Evolutionary conservation across 2,113 vertebrate genomes (phyloP).

Genomic region (rabbit (Oryctolagus cuniculus)): DNA sequence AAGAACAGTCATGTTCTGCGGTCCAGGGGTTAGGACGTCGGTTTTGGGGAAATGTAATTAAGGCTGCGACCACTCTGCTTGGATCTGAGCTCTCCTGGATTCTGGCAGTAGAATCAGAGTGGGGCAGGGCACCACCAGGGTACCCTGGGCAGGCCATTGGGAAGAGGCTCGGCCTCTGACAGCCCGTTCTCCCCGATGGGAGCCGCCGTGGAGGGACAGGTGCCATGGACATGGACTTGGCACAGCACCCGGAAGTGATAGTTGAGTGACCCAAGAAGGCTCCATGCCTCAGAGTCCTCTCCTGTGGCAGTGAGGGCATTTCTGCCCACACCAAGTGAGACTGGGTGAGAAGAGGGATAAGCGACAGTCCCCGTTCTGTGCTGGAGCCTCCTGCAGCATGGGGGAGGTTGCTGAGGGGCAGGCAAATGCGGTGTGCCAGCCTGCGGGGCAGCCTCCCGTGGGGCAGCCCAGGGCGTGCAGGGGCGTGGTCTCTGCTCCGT

Average conservation of each 20-base stretch:
- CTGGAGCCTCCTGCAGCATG: rapidly evolving
- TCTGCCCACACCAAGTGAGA: background rate
- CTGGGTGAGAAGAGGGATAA: rapidly evolving
- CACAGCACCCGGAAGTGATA: rapidly evolving
- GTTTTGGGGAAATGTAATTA: rapidly evolving
- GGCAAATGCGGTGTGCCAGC: rapidly evolving
- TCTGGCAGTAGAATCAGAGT: background rate
- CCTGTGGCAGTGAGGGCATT: background rate
- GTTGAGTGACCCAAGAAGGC: background rate
- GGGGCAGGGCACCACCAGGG: background rate
- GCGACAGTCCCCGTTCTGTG: rapidly evolving
- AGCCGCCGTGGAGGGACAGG: too few species aligned
- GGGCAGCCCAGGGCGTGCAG: background rate
- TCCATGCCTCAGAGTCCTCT: background rate
- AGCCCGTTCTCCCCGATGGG: background rate
- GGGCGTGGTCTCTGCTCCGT: background rate
- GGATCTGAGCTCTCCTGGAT: background rate
- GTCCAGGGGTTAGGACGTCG: background rate
- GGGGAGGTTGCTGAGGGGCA: background rate
- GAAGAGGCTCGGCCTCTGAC: background rate
- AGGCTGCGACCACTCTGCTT: background rate
- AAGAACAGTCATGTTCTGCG: background rate
- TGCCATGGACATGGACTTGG: too few species aligned
- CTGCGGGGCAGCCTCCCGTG: rapidly evolving
- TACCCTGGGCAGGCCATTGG: rapidly evolving